These are phyloP conservation scores for Lateolabrax maculatus DNA, from an alignment of 2,797 vertebrate species.

Conservation along the genomic window DNA sequence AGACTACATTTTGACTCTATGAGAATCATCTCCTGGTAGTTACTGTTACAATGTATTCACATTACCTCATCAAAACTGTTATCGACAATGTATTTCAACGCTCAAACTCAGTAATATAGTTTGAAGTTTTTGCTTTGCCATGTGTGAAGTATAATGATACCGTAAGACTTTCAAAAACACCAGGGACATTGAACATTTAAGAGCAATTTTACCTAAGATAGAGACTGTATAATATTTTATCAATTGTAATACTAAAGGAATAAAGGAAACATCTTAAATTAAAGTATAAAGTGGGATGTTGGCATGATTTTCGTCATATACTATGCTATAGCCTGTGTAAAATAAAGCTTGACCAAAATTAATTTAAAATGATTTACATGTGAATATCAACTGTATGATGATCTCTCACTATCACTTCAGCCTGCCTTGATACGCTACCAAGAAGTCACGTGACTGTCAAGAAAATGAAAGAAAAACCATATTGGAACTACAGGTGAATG, in stretches of 20 bases:
- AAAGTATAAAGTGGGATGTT: background rate
- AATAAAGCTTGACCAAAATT: fast-evolving
- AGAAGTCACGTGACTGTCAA: background rate
- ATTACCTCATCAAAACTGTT: background rate
- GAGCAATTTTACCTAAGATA: background rate
- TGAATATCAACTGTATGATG: background rate
- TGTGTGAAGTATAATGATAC: background rate
- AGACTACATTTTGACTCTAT: background rate
- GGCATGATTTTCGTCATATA: background rate
- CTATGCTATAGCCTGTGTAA: background rate
- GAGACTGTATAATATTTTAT: background rate
- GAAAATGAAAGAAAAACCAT: slow-evolving; percentile 9
- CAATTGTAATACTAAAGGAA: background rate
- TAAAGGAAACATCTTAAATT: background rate
- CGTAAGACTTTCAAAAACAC: too few species aligned
- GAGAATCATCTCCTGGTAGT: background rate
- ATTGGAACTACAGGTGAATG: fast-evolving
- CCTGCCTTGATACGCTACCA: fast-evolving
- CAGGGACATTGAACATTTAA: background rate
- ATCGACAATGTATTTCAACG: background rate
- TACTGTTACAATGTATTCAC: background rate
- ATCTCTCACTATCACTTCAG: background rate
- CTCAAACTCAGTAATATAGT: background rate
- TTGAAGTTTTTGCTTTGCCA: background rate
- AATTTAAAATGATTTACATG: fast-evolving